Percentiles rank a stretch among this genome's conserved stretches.
Conservation (phyloP, 1,140 invertebrate species). For the Zaprionus tsacasi region DNA sequence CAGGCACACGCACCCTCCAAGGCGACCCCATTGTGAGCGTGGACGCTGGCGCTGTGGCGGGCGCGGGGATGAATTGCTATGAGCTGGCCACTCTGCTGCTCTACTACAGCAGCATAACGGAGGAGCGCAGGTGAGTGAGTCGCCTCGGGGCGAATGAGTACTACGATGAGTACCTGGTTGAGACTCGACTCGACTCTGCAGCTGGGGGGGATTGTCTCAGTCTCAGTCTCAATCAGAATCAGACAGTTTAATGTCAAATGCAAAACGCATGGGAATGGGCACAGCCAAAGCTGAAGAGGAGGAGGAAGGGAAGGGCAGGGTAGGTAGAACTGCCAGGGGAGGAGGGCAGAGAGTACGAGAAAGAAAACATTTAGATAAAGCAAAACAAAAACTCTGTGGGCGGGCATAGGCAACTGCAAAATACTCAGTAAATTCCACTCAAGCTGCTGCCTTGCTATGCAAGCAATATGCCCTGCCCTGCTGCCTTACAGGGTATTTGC, state of each 20-base stretch:
- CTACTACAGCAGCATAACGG: slow-evolving; percentile 86
- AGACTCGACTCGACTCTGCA: not conserved
- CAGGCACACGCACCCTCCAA: slow-evolving; percentile 83
- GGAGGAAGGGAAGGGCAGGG: too few species aligned
- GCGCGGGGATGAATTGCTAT: slow-evolving; percentile 85
- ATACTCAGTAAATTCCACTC: not conserved
- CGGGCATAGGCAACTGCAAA: not conserved
- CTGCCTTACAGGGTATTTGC: slow-evolving; percentile 5
- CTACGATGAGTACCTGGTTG: slow-evolving; percentile 1
- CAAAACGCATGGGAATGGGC: slow-evolving; percentile 77
- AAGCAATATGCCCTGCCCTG: not conserved
- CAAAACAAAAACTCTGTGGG: not conserved
- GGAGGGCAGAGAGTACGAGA: not conserved
- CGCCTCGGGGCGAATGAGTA: not conserved
- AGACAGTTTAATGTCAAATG: slow-evolving; percentile 76
- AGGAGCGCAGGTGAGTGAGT: slow-evolving; percentile 85
- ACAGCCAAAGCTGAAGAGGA: slow-evolving; percentile 46
- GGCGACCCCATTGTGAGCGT: slow-evolving; percentile 86
- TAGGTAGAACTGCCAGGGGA: not conserved
- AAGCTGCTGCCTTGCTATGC: not conserved
- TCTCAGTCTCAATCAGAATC: slow-evolving; percentile 65
- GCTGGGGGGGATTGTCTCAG: slow-evolving; percentile 27
- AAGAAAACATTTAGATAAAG: slow-evolving; percentile 8
- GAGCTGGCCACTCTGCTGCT: slow-evolving; percentile 86
- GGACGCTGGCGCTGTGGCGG: slow-evolving; percentile 85